Base-by-base conservation (phyloP, 2,113 vertebrate genomes). In the Clupea harengus region DNA sequence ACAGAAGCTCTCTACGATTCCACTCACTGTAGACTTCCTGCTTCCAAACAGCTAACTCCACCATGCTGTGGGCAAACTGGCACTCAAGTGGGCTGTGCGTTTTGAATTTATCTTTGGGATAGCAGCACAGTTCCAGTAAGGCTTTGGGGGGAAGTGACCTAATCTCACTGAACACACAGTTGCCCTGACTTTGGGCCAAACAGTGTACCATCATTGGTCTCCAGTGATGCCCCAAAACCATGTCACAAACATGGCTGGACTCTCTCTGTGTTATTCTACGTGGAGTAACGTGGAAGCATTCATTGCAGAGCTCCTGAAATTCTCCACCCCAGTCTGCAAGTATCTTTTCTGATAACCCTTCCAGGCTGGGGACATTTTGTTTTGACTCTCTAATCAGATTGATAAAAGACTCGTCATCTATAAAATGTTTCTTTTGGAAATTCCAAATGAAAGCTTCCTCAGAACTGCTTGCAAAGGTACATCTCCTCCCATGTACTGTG, bases 401-500 rank as follows among this genome's bases (percentile, higher is more conserved):
- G 81, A 95, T 94, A 52, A 97, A 90, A 49, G 85, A 10, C 0
- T 88, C 72, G 2, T 90, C 85, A 17, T 90, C 25, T 6, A 96
- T 47, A 0, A 83, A n/a, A 2, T 92, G 83, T 0, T 94, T 86
- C 9, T 85, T 93, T 78, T 96, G 89, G 0, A 95, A 95, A 85
- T 95, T 96, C 97, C 97, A 98, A 4, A 97, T 93, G 0, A 54
- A 25, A 0, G 95, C 96, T 89, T 97, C 97, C 89, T 96, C 96
- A 0, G 0, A 0, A 84, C 95, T 97, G 81, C 92, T 94, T 49
- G 97, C 96, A 0, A 94, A 97, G 6, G 95, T 95, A 86, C 97
- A 97, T 3, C 28, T 85, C 80, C 88, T 89, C 32, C 50, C 20
- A 47, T 97, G 95, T 80, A 81, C 87, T 4, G 0, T 85, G 88